Evolutionary conservation across 2,113 vertebrate genomes (phyloP), one percentile per base, ranked within the genome.

Genomic region (Prionailurus bengalensis): DNA sequence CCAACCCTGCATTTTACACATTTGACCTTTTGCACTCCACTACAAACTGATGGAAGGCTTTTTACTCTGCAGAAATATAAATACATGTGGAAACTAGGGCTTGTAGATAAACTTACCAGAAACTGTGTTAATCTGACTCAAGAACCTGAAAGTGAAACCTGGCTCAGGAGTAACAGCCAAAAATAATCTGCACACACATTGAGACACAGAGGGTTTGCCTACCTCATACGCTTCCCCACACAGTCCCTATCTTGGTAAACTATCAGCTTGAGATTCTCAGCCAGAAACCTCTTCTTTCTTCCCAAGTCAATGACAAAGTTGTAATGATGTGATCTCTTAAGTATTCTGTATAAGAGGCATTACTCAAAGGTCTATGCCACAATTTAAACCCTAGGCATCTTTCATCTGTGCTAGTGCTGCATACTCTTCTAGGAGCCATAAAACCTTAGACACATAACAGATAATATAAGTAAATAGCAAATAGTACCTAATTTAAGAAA

Each of bases 11-110:
- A 17, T 94, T 97, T 96, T 71, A 87, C 80, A 53, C 15, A 17
- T 88, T 93, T 93, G 51, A 39, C 80, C 70, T 86, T 97, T 96
- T 92, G 23, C 23, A 82, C 71, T 91, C 51, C 31, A 65, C 5
- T 93, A 63, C 82, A 94, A 94, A 91, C n/a, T 42, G 39, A 80
- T 80, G 55, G 65, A 45, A 27, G 23, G 29, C 80, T 33, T 80
- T 96, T 95, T 70, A 89, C 53, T 80, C 27, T 58, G 86, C 27
- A 61, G 86, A 89, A 63, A 95, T 91, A 96, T 65, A 93, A 96
- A 97, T 63, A 70, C 55, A 87, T 3, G 4, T 97, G 36, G 61
- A 91, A 97, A 81, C 45, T 81, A 81, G 31, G 31, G 29, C 51
- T 85, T 42, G 17, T 78, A 45, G 51, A 70, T 27, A 66, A 92